Evolutionary conservation across 2,113 vertebrate species (phyloP), one percentile per base, ranked within the genome.

Genomic region (Camelus bactrianus): DNA sequence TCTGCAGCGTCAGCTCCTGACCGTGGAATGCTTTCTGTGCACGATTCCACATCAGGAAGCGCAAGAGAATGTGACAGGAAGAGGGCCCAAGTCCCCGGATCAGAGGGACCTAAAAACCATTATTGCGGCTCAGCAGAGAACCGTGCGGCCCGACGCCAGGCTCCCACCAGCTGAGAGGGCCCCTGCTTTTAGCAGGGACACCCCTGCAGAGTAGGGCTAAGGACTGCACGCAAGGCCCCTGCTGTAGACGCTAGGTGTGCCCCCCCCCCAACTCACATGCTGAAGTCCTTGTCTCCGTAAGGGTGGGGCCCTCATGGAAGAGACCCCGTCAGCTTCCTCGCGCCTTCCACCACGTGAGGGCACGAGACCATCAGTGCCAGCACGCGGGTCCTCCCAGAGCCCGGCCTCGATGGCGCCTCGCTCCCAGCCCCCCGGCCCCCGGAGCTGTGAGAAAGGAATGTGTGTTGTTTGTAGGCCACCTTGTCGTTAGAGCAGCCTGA

Each of bases 131-230:
- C 38, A 50, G 67, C 1, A 32, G 35, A 56, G 17, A n/a, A 5
- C 28, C 30, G 7, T 13, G 19, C 10, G 67, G 10, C 9, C 1
- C 2, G 48, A 60, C 0, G 35, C 65, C 0, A 3, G 75, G 30
- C 15, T 58, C 5, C 80, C 19, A 48, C 17, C 54, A 60, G 32
- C 22, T 77, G 48, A 32, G 3, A 5, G 1, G 12, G 32, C 20
- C 62, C 20, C n/a, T 14, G 5, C 17, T 79, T 79, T 84, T 46
- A 42, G 11, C 42, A 54, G 28, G 35, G 35, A 69, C 72, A 32
- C 5, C 1, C 62, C 58, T 80, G 10, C n/a, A 50, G 1, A 1
- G 0, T 3, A 4, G 46, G 35, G 20, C 2, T 50, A 11, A 50
- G 35, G 13, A n/a, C 13, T 9, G 0, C 15, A 1, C 4, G 22